Evolutionary conservation across 2,113 vertebrate genomes (phyloP), one percentile per base, ranked within the genome.

Genomic region (Dendropsophus ebraccatus): DNA sequence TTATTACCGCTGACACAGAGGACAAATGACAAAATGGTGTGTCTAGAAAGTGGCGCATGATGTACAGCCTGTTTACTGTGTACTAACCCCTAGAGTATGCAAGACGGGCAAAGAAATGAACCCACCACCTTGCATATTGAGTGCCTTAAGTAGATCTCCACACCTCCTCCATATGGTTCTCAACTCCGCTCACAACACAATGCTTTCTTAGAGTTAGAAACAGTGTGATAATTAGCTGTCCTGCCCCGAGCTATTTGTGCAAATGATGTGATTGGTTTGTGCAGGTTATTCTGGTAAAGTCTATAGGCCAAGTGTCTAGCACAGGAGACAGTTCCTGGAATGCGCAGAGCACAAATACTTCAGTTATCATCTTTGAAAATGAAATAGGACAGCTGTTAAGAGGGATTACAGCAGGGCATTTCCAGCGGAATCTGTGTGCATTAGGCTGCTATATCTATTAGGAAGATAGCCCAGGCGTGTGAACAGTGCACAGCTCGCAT

Each of bases 321-420:
- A 14, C 69, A 81, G 47, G 87, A 87, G 74, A 69, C 14, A 77
- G 62, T 70, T 90, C 70, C 85, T 88, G 79, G 67, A 89, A 69
- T 85, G 88, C 0, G 88, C 12, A 87, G 89, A 87, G 76, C 78
- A 87, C 25, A 78, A 19, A 67, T 85, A 74, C 56, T 77, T 88
- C 73, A 76, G 30, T 47, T 89, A 87, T 89, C 74, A 84, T 74
- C 37, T 37, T 85, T 49, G 72, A 81, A 87, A 81, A 85, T 73
- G 77, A 82, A 88, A 62, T 1, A 88, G 23, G 50, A 89, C 74
- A 87, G 86, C 52, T 88, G 84, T 35, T 87, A 82, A 83, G 83
- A 41, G 83, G 82, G 88, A 62, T 85, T 84, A 72, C 19, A 88
- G 28, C 49, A 78, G 73, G 81, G 82, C 12, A 62, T 76, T 88